Percentiles rank a stretch among this genome's conserved stretches.
Conservation (phyloP, 2,113 vertebrate species). For the Rhinoptilus africanus region DNA sequence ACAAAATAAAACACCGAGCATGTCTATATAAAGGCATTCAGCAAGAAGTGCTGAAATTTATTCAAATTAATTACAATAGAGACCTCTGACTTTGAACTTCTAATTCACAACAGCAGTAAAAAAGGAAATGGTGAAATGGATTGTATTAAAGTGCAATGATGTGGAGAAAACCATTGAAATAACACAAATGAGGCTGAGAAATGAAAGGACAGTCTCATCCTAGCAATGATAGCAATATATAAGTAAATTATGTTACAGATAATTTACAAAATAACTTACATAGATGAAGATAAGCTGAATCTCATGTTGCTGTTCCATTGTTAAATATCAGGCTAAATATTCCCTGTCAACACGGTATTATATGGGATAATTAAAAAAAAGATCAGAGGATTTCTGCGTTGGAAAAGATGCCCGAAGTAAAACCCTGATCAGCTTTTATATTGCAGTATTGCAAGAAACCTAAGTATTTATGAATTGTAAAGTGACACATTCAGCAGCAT, state of each 20-base stretch:
- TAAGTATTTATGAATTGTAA: constrained; percentile 48
- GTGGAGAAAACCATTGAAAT: constrained; percentile 19
- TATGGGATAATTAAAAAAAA: neutral
- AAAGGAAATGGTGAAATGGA: constrained; percentile 44
- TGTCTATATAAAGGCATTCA: neutral
- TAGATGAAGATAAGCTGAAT: constrained; percentile 1
- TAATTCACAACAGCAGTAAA: constrained; percentile 70
- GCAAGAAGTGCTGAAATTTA: constrained; percentile 59
- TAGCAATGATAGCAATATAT: neutral
- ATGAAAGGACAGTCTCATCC: constrained; percentile 3
- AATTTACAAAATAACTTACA: constrained; percentile 69
- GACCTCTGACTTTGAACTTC: constrained; percentile 43
- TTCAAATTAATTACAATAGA: constrained; percentile 68
- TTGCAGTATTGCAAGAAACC: constrained; percentile 22
- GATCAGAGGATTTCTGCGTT: neutral
- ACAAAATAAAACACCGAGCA: neutral
- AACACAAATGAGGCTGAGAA: neutral
- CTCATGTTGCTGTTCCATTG: constrained; percentile 14
- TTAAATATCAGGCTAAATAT: constrained; percentile 35
- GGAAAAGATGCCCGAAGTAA: constrained; percentile 12
- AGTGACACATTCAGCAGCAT: constrained; percentile 69
- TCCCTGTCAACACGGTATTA: neutral
- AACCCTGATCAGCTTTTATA: constrained; percentile 28
- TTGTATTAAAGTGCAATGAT: constrained; percentile 74
- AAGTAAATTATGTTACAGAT: constrained; percentile 43